A percentile compares a stretch with the other conserved stretches of the same genome.
phyloP scores from a whole-genome alignment of 2,113 vertebrate species.

The Corythaeola cristata region DNA sequence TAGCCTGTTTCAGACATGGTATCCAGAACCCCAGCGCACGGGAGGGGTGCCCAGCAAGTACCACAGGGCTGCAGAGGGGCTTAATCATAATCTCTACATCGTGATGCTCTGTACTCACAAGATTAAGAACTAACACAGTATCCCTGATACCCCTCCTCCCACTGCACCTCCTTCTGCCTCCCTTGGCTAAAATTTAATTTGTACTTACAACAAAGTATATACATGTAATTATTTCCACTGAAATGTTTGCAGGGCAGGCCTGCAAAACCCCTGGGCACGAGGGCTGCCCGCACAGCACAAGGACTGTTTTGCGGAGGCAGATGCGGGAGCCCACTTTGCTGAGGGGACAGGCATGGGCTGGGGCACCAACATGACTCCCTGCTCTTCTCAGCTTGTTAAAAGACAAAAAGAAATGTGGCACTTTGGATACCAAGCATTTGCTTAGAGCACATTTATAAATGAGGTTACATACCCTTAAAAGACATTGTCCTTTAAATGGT shows the following conservation, averaged over 20 bases:
- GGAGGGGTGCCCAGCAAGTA: rapidly evolving
- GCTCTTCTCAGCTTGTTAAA: neutral
- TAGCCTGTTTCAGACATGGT: neutral
- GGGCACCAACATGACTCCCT: neutral
- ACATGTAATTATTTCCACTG: rapidly evolving
- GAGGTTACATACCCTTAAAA: neutral
- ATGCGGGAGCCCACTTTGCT: neutral
- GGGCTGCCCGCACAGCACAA: neutral
- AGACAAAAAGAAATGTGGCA: slow-evolving; percentile 2
- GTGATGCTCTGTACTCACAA: neutral
- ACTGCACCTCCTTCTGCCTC: neutral
- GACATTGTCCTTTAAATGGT: neutral
- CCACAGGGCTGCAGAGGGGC: neutral
- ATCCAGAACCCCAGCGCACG: neutral
- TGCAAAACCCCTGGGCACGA: neutral
- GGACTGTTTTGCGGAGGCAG: neutral
- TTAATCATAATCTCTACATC: rapidly evolving
- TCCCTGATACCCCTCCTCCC: neutral
- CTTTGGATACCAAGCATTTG: neutral
- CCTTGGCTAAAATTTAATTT: neutral
- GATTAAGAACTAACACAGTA: neutral
- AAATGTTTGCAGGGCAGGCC: neutral
- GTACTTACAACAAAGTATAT: neutral
- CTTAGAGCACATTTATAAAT: neutral
- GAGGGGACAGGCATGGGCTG: neutral